phyloP scores from a whole-genome alignment of 1,140 invertebrate species.

The Lamellibrachia luymesi region DNA sequence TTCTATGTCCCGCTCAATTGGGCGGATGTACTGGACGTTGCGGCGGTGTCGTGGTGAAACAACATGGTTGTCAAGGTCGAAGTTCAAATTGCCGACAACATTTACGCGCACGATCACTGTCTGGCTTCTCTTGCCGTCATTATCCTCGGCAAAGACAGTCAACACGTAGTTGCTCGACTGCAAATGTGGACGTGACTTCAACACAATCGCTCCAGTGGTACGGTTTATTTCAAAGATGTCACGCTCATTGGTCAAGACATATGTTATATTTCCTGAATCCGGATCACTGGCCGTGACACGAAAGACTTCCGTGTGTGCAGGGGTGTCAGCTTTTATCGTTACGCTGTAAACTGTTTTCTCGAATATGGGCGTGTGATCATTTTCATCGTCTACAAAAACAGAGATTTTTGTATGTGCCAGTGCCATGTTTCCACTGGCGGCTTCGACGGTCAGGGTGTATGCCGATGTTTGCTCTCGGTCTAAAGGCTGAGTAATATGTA shows the following conservation, averaged over 20 bases:
- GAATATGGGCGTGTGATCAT: conserved; percentile 26
- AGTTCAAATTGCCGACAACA: conserved; percentile 7
- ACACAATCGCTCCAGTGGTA: neutral
- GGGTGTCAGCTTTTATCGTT: conserved; percentile 15
- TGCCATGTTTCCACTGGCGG: neutral
- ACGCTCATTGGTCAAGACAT: neutral
- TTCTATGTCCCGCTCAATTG: neutral
- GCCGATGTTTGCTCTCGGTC: conserved; percentile 5
- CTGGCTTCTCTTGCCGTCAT: neutral
- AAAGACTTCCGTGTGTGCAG: conserved; percentile 9
- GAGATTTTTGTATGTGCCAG: neutral
- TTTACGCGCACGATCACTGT: neutral
- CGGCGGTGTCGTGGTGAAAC: neutral
- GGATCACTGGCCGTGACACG: conserved; percentile 15
- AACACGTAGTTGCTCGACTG: neutral
- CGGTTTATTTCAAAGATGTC: conserved; percentile 9
- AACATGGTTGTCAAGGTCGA: neutral
- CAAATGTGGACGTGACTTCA: neutral
- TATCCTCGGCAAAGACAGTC: neutral
- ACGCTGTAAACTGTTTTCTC: conserved; percentile 18
- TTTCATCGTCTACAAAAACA: conserved; percentile 13
- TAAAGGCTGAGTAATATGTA: neutral
- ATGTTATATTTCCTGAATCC: conserved; percentile 14
- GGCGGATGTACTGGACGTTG: neutral
- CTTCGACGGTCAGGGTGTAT: neutral